Percentiles rank a stretch among this genome's conserved stretches.
phyloP scores from a whole-genome alignment of 2,113 vertebrate species.

The Serinus canaria region DNA sequence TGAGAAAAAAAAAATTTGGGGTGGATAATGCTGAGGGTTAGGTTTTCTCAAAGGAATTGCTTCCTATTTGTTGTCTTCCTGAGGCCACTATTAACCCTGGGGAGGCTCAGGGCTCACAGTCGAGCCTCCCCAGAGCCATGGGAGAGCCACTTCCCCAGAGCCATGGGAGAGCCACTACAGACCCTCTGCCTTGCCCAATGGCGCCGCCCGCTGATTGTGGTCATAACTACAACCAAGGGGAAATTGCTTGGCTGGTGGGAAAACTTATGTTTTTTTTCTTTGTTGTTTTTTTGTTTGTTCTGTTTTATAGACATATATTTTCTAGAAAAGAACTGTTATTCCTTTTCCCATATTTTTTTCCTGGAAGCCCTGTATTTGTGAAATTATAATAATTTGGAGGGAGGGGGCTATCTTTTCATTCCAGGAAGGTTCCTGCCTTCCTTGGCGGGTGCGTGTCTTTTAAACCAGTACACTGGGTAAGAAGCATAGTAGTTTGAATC shows the following conservation, averaged over 20 bases:
- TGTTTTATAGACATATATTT: neutral
- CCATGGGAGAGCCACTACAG: neutral
- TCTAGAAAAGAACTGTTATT: neutral
- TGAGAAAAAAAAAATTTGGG: neutral
- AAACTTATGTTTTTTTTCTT: rapidly evolving
- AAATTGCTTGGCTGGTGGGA: neutral
- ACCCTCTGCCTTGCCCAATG: neutral
- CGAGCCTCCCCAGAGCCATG: neutral
- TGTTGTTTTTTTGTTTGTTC: neutral
- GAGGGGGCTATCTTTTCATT: neutral
- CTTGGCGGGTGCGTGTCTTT: neutral
- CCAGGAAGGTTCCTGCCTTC: neutral
- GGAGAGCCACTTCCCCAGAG: neutral
- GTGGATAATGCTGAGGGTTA: neutral
- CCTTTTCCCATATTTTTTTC: neutral
- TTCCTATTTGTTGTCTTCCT: neutral
- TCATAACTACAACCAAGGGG: neutral
- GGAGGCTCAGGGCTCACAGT: neutral
- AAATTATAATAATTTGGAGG: neutral
- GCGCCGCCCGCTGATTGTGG: rapidly evolving
- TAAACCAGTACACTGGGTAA: neutral
- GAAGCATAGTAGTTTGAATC: neutral
- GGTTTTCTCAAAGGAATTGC: neutral
- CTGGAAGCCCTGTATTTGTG: neutral
- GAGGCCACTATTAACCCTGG: neutral